Conservation (phyloP, 2,888 invertebrate genomes). For the Phragmatobia fuliginosa region DNA sequence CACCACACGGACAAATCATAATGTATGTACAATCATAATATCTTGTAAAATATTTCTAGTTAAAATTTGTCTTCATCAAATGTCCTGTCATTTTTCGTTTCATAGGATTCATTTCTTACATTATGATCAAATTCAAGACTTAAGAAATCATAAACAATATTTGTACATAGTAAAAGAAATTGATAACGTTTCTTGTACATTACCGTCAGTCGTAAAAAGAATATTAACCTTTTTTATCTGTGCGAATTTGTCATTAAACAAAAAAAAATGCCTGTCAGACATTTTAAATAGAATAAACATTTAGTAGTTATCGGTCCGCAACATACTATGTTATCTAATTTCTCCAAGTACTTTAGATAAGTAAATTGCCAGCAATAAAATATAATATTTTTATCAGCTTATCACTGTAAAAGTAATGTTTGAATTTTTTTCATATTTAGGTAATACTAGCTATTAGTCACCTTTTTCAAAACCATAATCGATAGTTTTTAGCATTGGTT, state of each 20-base stretch:
- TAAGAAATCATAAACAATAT: background rate
- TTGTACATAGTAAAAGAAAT: background rate
- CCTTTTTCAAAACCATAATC: background rate
- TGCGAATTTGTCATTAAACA: background rate
- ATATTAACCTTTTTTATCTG: background rate
- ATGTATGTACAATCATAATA: too few relatives aligned
- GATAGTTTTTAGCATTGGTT: background rate
- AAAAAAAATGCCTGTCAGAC: background rate
- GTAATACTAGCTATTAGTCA: background rate
- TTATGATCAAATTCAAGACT: background rate
- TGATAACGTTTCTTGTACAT: background rate
- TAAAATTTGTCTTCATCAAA: too few relatives aligned
- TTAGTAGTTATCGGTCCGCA: constrained; percentile 10
- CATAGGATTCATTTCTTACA: background rate
- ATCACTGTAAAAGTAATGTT: constrained; percentile 22
- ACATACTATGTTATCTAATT: constrained; percentile 18
- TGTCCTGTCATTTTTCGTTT: background rate
- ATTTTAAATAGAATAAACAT: background rate
- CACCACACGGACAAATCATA: too few relatives aligned
- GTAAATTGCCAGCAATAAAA: background rate
- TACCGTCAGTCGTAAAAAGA: background rate
- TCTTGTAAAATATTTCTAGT: too few relatives aligned
- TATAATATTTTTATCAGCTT: background rate
- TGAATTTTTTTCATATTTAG: background rate
- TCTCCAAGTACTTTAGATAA: constrained; percentile 18